phyloP scores from a whole-genome alignment of 2,797 vertebrate genomes.

The Urophycis tenuis region DNA sequence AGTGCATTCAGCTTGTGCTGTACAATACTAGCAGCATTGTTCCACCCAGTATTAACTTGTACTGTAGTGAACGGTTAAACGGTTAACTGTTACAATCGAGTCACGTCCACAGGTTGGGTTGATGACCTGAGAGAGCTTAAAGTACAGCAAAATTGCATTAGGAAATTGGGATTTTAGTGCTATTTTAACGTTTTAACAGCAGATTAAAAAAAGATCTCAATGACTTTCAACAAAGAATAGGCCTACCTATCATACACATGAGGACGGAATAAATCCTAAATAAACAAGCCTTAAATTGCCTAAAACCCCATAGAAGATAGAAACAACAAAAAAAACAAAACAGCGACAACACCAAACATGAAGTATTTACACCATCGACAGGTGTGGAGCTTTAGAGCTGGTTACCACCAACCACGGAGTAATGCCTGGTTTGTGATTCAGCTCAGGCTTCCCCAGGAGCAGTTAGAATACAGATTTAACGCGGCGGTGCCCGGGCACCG shows the following conservation, averaged over 20 bases:
- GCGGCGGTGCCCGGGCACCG: neutral
- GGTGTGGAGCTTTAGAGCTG: neutral
- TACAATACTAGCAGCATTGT: neutral
- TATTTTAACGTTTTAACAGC: neutral
- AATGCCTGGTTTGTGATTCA: neutral
- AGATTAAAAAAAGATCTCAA: neutral
- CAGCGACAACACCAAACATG: no score
- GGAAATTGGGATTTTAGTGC: neutral
- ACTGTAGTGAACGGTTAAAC: no score
- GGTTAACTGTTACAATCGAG: no score
- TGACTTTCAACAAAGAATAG: no score
- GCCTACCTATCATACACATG: no score
- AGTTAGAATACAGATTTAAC: conserved; percentile 4
- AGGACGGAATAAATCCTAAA: neutral
- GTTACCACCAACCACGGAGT: neutral
- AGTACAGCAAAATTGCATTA: neutral
- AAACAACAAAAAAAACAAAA: neutral
- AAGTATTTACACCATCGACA: neutral
- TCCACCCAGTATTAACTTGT: neutral
- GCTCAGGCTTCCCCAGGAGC: neutral
- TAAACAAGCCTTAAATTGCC: neutral
- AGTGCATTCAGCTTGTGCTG: neutral
- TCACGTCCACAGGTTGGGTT: neutral
- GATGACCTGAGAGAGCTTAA: neutral
- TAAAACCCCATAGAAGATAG: neutral